A percentile compares a stretch with the other conserved stretches of the same genome.
phyloP scores from a whole-genome alignment of 2,113 vertebrate species.

The Clarias macrocephalus region DNA sequence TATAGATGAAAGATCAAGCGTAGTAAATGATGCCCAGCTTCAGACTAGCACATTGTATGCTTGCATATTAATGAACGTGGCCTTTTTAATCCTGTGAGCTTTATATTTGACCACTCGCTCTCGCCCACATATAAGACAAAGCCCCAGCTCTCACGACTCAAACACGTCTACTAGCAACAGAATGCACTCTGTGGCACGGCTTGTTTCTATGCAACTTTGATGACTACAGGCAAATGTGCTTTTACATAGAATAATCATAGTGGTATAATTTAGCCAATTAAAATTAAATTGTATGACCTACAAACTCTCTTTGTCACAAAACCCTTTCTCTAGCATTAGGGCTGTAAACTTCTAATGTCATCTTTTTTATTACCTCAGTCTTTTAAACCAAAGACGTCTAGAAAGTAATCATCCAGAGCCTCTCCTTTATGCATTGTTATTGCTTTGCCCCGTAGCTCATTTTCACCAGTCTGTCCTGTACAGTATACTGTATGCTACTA shows the following conservation, averaged over 20 bases:
- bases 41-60: too few relatives aligned
- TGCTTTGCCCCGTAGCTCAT: not conserved
- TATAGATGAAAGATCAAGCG: not conserved
- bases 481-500: not conserved
- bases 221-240: not conserved
- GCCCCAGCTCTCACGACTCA: not conserved
- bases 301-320: not conserved
- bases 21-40: not conserved
- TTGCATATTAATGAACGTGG: not conserved
- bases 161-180: slow-evolving; percentile 7
- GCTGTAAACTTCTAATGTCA: not conserved
- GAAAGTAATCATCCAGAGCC: not conserved
- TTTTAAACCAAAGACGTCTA: not conserved
- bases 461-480: not conserved
- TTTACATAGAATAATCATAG: not conserved
- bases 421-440: not conserved
- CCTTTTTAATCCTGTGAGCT: slow-evolving; percentile 2
- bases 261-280: not conserved
- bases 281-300: not conserved
- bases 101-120: not conserved
- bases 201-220: slow-evolving; percentile 16
- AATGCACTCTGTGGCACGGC: not conserved
- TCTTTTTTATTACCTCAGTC: not conserved
- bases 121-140: slow-evolving; percentile 7
- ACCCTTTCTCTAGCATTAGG: not conserved